Evolutionary conservation across 1,140 invertebrate species (phyloP).

Genomic region (Himalopsyche phryganea): DNA sequence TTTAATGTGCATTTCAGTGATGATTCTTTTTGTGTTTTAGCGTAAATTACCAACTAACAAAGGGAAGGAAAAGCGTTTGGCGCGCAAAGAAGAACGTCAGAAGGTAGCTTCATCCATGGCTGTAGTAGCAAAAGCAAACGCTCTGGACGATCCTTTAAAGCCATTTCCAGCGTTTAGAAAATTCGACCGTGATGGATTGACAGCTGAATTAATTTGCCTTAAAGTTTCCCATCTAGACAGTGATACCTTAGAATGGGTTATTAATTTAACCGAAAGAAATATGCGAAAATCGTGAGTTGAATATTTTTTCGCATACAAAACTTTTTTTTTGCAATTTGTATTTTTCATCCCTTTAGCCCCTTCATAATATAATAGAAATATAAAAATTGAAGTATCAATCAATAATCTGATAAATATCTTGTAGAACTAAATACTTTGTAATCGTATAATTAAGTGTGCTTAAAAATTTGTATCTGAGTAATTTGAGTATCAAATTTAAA

Average conservation of each 20-base stretch:
- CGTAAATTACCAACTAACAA: slow-evolving; percentile 38
- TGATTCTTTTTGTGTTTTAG: slow-evolving; percentile 23
- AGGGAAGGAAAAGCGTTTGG: slow-evolving; percentile 45
- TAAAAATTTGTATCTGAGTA: too few relatives aligned
- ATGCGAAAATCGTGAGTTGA: slow-evolving; percentile 56
- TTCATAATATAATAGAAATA: too few relatives aligned
- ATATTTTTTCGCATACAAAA: too few relatives aligned
- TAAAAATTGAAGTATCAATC: too few relatives aligned
- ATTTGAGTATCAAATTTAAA: too few relatives aligned
- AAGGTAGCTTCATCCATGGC: slow-evolving; percentile 39
- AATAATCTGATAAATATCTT: too few relatives aligned
- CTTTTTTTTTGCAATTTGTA: too few relatives aligned
- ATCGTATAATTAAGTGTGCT: too few relatives aligned
- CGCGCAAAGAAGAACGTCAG: slow-evolving; percentile 45
- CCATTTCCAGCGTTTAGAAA: slow-evolving; percentile 44
- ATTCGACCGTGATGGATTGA: slow-evolving; percentile 43
- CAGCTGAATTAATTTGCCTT: slow-evolving; percentile 34
- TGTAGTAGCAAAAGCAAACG: slow-evolving; percentile 43
- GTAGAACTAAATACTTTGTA: too few relatives aligned
- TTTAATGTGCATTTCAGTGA: too few relatives aligned
- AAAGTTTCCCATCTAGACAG: slow-evolving; percentile 22
- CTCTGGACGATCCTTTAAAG: slow-evolving; percentile 42
- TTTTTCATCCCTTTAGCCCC: too few relatives aligned
- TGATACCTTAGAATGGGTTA: slow-evolving; percentile 49
- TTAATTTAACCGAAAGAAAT: slow-evolving; percentile 58